Evolutionary conservation across 1,140 invertebrate species (phyloP).

Genomic region (Drosophila melanica): DNA sequence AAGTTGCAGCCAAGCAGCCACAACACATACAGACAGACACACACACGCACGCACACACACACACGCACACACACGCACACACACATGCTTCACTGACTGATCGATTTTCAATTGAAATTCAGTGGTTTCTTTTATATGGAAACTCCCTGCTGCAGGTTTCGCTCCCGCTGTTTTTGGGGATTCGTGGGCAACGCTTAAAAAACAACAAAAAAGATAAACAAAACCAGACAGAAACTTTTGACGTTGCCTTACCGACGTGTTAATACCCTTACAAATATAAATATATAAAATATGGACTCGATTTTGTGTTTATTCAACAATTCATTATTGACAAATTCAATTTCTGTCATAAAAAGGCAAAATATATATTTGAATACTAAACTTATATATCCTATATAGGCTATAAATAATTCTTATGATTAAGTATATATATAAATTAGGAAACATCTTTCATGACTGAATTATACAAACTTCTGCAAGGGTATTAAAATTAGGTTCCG

Average conservation of each 20-base stretch:
- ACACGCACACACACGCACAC: conserved; percentile 7
- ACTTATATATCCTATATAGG: no score
- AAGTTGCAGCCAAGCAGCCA: conserved; percentile 55
- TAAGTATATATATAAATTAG: no score
- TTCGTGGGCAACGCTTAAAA: conserved; percentile 9
- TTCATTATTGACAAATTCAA: no score
- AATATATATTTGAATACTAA: no score
- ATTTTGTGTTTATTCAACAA: no score
- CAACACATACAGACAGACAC: conserved; percentile 25
- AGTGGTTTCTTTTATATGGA: conserved; percentile 59
- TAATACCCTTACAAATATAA: background rate
- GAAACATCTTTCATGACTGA: no score
- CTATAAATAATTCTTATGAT: no score
- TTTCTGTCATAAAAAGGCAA: no score
- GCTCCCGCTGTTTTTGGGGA: conserved; percentile 13
- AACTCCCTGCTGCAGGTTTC: conserved; percentile 31
- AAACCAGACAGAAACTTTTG: background rate
- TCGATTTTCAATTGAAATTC: conserved; percentile 80
- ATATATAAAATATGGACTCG: no score
- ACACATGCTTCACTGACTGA: conserved; percentile 44
- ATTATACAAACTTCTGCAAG: no score
- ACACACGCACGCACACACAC: conserved; percentile 8
- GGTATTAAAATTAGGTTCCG: no score
- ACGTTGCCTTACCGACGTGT: background rate
- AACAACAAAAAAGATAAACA: conserved; percentile 10